Percentiles rank a stretch among this genome's conserved stretches.
These are phyloP conservation scores for Microplitis demolitor DNA, from an alignment of 1,140 invertebrate genomes.

Conservation along the genomic window DNA sequence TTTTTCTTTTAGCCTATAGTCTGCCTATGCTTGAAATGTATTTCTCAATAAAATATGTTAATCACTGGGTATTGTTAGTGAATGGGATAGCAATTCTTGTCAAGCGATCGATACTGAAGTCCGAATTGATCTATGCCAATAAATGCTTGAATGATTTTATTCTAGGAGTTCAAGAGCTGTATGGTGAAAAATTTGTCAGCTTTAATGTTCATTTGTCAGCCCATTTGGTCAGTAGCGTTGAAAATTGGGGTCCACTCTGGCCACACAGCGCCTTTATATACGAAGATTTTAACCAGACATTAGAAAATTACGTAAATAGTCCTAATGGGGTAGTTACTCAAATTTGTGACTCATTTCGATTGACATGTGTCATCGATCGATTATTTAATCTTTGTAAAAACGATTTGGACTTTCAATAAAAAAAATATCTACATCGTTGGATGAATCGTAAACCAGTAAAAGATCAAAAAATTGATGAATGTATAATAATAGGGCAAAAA, in stretches of 20 bases:
- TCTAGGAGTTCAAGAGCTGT: constrained; percentile 29
- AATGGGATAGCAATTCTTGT: constrained; percentile 33
- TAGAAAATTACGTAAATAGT: constrained; percentile 25
- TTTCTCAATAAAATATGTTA: constrained; percentile 28
- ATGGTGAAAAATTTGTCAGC: constrained; percentile 26
- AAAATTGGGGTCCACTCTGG: constrained; percentile 35
- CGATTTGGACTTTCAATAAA: too few relatives aligned
- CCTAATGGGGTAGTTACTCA: constrained; percentile 16
- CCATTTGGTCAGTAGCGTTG: constrained; percentile 27
- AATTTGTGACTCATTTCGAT: too few relatives aligned
- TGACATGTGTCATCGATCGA: too few relatives aligned
- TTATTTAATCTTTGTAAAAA: too few relatives aligned
- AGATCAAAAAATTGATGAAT: not conserved
- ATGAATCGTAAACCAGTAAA: not conserved
- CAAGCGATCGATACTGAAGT: constrained; percentile 27
- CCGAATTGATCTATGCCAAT: constrained; percentile 27
- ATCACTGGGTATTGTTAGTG: constrained; percentile 39
- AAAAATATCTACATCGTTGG: not conserved
- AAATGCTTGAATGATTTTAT: constrained; percentile 34
- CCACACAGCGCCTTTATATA: constrained; percentile 27
- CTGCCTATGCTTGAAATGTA: constrained; percentile 28
- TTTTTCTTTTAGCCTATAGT: constrained; percentile 38
- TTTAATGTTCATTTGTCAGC: constrained; percentile 39
- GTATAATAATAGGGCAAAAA: not conserved
- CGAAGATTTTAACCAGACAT: constrained; percentile 25